Base-by-base conservation (phyloP, 2,888 invertebrate species). In the Andrena chrysosceles region DNA sequence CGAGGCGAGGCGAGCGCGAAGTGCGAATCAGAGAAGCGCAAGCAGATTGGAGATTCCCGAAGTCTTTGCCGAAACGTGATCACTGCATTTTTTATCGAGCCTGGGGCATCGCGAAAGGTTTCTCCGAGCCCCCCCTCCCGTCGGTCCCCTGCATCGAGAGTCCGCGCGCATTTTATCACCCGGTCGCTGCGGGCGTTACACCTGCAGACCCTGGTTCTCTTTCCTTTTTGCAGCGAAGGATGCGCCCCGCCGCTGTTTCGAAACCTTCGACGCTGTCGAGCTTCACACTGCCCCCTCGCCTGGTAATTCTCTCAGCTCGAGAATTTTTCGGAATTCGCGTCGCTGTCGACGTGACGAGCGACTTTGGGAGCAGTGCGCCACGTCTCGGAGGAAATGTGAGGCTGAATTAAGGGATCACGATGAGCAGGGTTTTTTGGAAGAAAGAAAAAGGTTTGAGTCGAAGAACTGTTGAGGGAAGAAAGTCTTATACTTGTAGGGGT, bases 141-240 rank as follows among this genome's bases (percentile, higher is more conserved):
- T 8, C 10, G 59, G 56, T 66, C 56, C 59, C 49, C 56, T 71
- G 84, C 86, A 82, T 84, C 82, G 85, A 81, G 76, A 85, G 78
- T 74, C 68, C 71, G 83, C 80, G 88, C 85, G 88, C 89, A 90
- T 90, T 90, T 90, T 90, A 90, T 90, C 90, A 90, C 85, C 86
- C 82, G 88, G 87, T 90, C 89, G 91, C 91, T 89, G 89, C 89
- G 84, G 90, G 91, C 91, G 86, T 89, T 91, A 91, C 92, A 92
- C 90, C 91, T 91, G 91, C 91, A 89, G 87, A 84, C 69, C 63
- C 68, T 64, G 76, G 70, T 77, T 84, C 66, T 77, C 76, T 66
- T 85, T 83, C 71, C 82, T 84, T 86, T 87, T 79, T 68, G 67
- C 73, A 31, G 35, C 66, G 69, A 67, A n/a, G 67, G 75, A 70